Conservation (phyloP, 2,888 invertebrate species). For the Platerodrilus igneus region DNA sequence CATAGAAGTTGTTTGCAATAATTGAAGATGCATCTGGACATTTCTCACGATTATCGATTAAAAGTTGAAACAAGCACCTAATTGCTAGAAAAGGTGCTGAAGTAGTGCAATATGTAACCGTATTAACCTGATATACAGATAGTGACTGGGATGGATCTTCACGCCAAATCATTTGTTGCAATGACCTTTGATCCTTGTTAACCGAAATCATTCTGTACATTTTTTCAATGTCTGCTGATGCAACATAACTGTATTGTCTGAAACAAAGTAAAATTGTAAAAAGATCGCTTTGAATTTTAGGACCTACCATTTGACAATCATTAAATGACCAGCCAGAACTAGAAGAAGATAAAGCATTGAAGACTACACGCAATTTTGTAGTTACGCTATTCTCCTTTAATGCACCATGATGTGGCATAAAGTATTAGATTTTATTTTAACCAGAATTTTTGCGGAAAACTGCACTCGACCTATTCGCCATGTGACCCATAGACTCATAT, state of each 20-base stretch:
- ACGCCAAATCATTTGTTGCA: constrained; percentile 26
- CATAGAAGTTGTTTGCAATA: constrained; percentile 19
- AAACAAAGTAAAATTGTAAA: constrained; percentile 23
- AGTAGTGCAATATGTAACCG: constrained; percentile 25
- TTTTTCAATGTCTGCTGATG: constrained; percentile 25
- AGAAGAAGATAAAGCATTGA: constrained; percentile 16
- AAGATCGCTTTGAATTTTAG: constrained; percentile 20
- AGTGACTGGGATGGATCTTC: constrained; percentile 12
- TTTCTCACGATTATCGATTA: constrained; percentile 12
- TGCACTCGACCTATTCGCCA: no score
- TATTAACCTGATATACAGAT: constrained; percentile 20
- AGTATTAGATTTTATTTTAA: no score
- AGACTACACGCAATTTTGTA: constrained; percentile 20
- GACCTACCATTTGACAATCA: constrained; percentile 17
- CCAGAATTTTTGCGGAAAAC: no score
- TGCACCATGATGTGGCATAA: constrained; percentile 17
- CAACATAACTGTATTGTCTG: constrained; percentile 17
- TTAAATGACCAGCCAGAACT: constrained; percentile 12
- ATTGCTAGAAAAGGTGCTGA: constrained; percentile 25
- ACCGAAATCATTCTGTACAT: constrained; percentile 27
- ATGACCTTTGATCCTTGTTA: constrained; percentile 15
- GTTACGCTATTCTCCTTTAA: constrained; percentile 8
- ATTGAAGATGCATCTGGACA: constrained; percentile 15
- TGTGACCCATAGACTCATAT: no score
- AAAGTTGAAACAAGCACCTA: constrained; percentile 23